Evolutionary conservation across 2,888 invertebrate genomes (phyloP).

Genomic region (Abscondita cerata): DNA sequence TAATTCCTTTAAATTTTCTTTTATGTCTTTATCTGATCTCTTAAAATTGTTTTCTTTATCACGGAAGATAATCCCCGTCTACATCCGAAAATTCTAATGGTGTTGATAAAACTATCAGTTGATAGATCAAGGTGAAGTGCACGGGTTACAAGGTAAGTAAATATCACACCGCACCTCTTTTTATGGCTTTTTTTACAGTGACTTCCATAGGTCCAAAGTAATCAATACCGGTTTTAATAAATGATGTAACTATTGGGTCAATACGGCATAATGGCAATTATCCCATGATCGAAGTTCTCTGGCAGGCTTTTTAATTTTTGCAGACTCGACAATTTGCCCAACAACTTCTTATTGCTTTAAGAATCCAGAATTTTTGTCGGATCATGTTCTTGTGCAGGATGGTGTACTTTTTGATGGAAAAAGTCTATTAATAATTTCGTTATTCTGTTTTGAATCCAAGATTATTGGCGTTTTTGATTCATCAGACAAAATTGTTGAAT

Average conservation of each 20-base stretch:
- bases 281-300: background rate
- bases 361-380: too few species aligned
- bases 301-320: background rate
- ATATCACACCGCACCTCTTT: background rate
- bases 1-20: background rate
- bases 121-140: background rate
- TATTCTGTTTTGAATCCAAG: too few species aligned
- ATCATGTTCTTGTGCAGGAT: too few species aligned
- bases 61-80: background rate
- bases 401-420: too few species aligned
- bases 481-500: too few species aligned
- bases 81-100: background rate
- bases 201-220: background rate
- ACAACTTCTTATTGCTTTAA: too few species aligned
- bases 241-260: background rate
- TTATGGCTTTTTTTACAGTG: background rate
- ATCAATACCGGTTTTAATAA: background rate
- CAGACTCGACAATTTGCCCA: background rate
- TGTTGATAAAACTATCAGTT: background rate
- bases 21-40: background rate
- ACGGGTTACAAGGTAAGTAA: background rate
- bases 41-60: background rate
- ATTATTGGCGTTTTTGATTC: too few species aligned
- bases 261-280: background rate
- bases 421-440: too few species aligned